Conservation (phyloP, 2,113 vertebrate species). For the Tachuris rubrigastra region DNA sequence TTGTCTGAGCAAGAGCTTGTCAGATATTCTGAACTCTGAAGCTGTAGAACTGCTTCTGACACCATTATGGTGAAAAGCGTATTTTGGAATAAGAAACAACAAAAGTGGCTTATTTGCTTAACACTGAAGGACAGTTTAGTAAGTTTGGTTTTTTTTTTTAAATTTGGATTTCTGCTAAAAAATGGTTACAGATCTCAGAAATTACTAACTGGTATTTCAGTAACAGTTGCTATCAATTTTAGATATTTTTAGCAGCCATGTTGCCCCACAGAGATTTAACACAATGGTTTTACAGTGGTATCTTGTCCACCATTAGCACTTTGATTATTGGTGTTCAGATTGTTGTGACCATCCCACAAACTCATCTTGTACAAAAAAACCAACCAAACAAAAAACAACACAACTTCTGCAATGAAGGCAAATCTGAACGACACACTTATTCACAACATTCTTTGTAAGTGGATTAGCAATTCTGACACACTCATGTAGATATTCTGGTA, state of each 20-base stretch:
- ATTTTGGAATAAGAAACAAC: background rate
- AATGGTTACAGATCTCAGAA: background rate
- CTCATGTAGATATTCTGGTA: background rate
- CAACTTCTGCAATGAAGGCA: slow-evolving; percentile 1
- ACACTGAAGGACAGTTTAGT: background rate
- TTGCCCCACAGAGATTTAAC: background rate
- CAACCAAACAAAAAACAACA: background rate
- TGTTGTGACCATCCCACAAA: slow-evolving; percentile 46
- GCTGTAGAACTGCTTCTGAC: background rate
- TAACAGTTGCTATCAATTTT: background rate
- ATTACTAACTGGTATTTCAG: background rate
- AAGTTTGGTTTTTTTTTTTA: background rate
- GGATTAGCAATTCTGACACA: background rate
- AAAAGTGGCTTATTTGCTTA: background rate
- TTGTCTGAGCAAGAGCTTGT: background rate
- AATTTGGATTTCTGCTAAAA: background rate
- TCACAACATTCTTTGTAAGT: background rate
- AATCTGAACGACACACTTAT: slow-evolving; percentile 16
- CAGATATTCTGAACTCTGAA: background rate
- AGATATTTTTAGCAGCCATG: background rate
- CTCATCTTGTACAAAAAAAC: background rate
- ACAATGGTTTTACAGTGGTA: background rate
- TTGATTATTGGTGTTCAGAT: background rate
- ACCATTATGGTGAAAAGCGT: background rate
- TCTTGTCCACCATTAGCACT: background rate